These are phyloP conservation scores for Drosophila ezoana DNA, from an alignment of 2,888 invertebrate genomes.

Conservation along the genomic window DNA sequence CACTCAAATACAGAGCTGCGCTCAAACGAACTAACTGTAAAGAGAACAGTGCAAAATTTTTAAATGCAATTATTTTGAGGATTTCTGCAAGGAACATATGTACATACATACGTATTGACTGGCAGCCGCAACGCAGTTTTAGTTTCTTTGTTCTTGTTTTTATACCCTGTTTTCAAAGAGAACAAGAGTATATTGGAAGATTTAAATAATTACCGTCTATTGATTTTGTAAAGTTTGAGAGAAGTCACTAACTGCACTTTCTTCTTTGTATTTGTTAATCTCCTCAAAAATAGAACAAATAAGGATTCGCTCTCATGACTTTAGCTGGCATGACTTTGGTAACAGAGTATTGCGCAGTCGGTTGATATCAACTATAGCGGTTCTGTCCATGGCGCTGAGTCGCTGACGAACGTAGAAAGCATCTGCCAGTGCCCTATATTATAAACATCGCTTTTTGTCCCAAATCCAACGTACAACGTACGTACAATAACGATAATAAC, in stretches of 20 bases:
- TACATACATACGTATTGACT: conserved; percentile 8
- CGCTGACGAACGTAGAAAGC: conserved; percentile 24
- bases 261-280: too few relatives aligned
- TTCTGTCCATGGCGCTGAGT: conserved; percentile 21
- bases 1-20: background rate
- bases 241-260: too few relatives aligned
- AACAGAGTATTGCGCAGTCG: conserved; percentile 9
- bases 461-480: conserved; percentile 22
- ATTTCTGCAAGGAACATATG: background rate
- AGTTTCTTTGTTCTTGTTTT: conserved; percentile 42
- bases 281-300: too few relatives aligned
- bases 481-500: conserved; percentile 22
- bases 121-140: conserved; percentile 44
- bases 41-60: background rate
- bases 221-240: too few relatives aligned
- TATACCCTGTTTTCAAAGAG: background rate
- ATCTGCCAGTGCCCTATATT: conserved; percentile 37
- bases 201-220: too few relatives aligned
- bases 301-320: background rate
- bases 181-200: background rate
- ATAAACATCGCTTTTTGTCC: conserved; percentile 37
- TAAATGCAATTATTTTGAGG: background rate
- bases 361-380: background rate
- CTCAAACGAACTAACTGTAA: conserved; percentile 4
- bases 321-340: too few relatives aligned